phyloP scores from a whole-genome alignment of 2,113 vertebrate species.

The Datnioides undecimradiatus region DNA sequence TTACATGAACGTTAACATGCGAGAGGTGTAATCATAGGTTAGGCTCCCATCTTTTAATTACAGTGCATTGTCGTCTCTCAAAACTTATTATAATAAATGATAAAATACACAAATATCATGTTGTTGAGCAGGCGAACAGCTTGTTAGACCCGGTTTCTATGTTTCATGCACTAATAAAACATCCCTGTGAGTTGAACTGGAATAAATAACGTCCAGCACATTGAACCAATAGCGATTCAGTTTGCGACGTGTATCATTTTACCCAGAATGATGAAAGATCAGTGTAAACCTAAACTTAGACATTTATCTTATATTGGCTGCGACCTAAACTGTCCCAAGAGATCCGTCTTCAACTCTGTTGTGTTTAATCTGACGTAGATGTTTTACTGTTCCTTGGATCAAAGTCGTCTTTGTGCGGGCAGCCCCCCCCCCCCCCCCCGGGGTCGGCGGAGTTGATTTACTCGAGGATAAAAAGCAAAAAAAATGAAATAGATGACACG shows the following conservation, averaged over 20 bases:
- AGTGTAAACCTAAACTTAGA: neutral
- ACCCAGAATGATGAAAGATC: no score
- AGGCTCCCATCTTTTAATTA: no score
- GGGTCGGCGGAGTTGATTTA: neutral
- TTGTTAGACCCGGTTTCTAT: no score
- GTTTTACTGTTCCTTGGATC: neutral
- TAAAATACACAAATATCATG: no score
- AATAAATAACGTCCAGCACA: neutral
- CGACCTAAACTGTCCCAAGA: no score
- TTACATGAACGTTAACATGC: no score
- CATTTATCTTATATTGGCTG: neutral
- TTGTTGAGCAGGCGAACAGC: neutral
- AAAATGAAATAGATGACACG: neutral
- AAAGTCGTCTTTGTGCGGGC: constrained; percentile 2
- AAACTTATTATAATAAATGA: no score
- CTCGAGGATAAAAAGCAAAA: constrained; percentile 4
- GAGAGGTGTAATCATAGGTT: no score
- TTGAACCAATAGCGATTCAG: neutral
- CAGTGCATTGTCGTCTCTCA: no score
- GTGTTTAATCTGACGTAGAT: neutral
- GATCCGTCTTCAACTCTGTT: neutral
- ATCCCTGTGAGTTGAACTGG: neutral
- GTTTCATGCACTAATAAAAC: neutral
- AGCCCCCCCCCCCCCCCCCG: no score
- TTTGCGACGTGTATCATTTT: neutral